These are phyloP conservation scores for Procavia capensis DNA, from an alignment of 2,113 vertebrate species.

Conservation along the genomic window DNA sequence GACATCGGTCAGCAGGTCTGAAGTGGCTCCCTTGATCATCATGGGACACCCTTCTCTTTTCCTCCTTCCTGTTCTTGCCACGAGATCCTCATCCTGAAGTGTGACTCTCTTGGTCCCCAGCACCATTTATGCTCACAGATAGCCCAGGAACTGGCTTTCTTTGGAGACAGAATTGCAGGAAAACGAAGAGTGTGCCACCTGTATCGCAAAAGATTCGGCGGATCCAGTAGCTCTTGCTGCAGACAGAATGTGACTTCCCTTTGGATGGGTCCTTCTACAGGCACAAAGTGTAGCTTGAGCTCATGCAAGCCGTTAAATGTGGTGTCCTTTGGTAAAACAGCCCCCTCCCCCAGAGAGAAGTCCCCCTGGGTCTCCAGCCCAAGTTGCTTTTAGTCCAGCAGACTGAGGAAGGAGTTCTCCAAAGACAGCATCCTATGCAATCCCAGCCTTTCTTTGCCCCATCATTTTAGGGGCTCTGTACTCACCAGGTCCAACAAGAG, in stretches of 20 bases:
- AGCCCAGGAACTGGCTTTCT: background rate
- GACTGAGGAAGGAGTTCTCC: background rate
- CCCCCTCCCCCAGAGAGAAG: background rate
- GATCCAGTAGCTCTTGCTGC: background rate
- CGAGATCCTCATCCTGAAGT: background rate
- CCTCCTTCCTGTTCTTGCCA: background rate
- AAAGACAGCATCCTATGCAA: no score
- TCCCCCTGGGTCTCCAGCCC: no score
- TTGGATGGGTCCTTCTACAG: background rate
- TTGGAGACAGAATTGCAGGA: background rate
- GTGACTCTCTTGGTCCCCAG: background rate
- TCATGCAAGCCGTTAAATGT: background rate
- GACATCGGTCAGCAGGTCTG: background rate
- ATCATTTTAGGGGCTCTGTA: background rate
- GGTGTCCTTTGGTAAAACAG: background rate
- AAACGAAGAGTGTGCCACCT: background rate
- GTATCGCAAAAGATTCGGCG: background rate
- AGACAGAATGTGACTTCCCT: background rate
- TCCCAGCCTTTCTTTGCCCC: background rate
- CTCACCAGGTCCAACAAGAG: background rate
- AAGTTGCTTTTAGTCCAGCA: background rate
- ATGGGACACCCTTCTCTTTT: constrained; percentile 8
- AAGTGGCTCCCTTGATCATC: constrained; percentile 59
- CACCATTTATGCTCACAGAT: no score
- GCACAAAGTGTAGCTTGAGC: background rate